phyloP scores from a whole-genome alignment of 1,140 invertebrate species.

The Zophobas atratus region DNA sequence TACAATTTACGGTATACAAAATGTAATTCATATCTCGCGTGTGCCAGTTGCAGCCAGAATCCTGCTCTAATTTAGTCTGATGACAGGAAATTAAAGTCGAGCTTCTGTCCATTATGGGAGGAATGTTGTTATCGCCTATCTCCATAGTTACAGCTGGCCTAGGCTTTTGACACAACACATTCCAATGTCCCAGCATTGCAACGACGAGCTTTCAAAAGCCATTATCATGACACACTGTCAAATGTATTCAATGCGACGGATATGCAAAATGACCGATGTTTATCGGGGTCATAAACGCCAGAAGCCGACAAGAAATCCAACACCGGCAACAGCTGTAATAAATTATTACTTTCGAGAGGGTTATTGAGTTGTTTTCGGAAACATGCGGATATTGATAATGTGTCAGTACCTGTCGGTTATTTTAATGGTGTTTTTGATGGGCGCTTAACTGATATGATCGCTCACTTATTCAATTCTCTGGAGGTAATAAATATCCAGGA shows the following conservation, averaged over 20 bases:
- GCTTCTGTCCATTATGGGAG: slow-evolving; percentile 61
- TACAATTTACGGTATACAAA: slow-evolving; percentile 8
- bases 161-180: slow-evolving; percentile 51
- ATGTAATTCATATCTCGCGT: slow-evolving; percentile 55
- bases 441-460: slow-evolving; percentile 21
- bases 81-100: slow-evolving; percentile 64
- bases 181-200: slow-evolving; percentile 46
- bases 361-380: slow-evolving; percentile 23
- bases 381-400: slow-evolving; percentile 37
- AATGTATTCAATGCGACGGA: slow-evolving; percentile 44
- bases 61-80: slow-evolving; percentile 61
- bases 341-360: slow-evolving; percentile 6
- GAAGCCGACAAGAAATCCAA: slow-evolving; percentile 5
- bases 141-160: slow-evolving; percentile 58
- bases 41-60: slow-evolving; percentile 54
- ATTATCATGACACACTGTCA: slow-evolving; percentile 51
- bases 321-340: slow-evolving; percentile 24
- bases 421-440: slow-evolving; percentile 24
- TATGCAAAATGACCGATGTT: slow-evolving; percentile 49
- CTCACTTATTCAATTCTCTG: background rate
- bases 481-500: background rate
- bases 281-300: background rate
- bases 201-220: slow-evolving; percentile 51
- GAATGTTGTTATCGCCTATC: slow-evolving; percentile 61
- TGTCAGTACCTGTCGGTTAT: slow-evolving; percentile 31